Evolutionary conservation across 2,888 invertebrate genomes (phyloP), one percentile per base, ranked within the genome.

Genomic region (Sminthurides aquaticus): DNA sequence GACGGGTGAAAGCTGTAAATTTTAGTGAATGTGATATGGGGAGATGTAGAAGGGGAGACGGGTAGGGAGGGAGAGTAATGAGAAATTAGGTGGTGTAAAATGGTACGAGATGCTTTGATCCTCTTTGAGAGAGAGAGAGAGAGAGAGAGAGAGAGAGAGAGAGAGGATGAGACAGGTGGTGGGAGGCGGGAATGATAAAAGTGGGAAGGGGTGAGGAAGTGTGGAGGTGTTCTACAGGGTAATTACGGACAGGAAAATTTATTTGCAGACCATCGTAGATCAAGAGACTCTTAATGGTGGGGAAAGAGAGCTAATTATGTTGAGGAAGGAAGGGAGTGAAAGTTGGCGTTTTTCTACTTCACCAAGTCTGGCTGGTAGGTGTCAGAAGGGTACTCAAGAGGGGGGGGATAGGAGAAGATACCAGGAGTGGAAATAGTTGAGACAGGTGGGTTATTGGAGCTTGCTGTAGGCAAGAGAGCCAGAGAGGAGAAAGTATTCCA

Each of bases 241-340:
- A 52, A 52, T 52, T 52, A 52, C 20, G 20, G 52, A 52, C 52
- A 52, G 52, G 52, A 52, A 34, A 52, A 52, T 52, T 52, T 52
- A 52, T 52, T 52, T 52, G 52, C 52, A 52, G 22, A 15, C 52
- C 52, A 52, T 52, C 52, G 20, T 52, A 52, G 52, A 52, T 52
- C 52, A 52, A 52, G 52, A 52, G 52, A 52, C 20, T 52, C 52
- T 52, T 52, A 52, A 52, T 52, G 52, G 52, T 22, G 22, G 52
- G 20, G 5, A 52, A 52, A 52, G 52, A 20, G 52, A 52, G 52
- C 52, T 52, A 52, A 52, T 52, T 52, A 22, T 22, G 52, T 15
- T 52, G 52, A 52, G 22, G 20, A 52, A 15, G 52, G 52, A 52
- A 15, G 52, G 52, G 20, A 52, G 5, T 52, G 52, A 34, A 34